Evolutionary conservation across 2,113 vertebrate species (phyloP), one percentile per base, ranked within the genome.

Genomic region (Salvator merianae): DNA sequence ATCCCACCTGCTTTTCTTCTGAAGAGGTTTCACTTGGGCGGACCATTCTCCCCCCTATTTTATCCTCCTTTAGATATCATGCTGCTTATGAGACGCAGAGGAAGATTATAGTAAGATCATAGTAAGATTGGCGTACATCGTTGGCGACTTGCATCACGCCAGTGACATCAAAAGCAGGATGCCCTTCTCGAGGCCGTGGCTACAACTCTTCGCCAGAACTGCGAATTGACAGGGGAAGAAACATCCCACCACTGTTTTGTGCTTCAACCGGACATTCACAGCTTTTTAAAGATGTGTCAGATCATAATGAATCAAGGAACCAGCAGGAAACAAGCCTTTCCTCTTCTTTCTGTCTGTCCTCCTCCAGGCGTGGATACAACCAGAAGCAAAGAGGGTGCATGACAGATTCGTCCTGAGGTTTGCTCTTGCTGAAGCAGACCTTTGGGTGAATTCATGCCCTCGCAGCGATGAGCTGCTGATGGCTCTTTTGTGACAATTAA

Each of bases 271-370:
- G 79, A 50, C 82, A 73, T 69, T 16, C 73, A 9, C 82, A 1
- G 88, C 72, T 90, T 53, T 73, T 5, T 34, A 81, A n/a, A 34
- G 8, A 73, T 80, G 86, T 92, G 90, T 87, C 91, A 89, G 47
- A 85, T 78, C 75, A 0, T 0, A 0, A 0, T 1, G 83, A 85
- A 84, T 89, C 28, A 22, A n/a, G 3, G 0, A 84, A 55, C 79
- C 82, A 43, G 83, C 65, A 71, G n/a, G 55, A 26, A 85, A 89
- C 4, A 0, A 74, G 77, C 84, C 79, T 74, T 81, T 30, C 40
- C 77, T 73, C 79, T 32, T 50, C 83, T 69, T 62, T 65, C 78
- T 87, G 87, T 71, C 82, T 83, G 43, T 10, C 10, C 26, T n/a
- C 47, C 63, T 63, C 65, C 84, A 53, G 74, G 79, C 79, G 7